Conservation (phyloP, 92 coral and sea anemone genomes). For the Palythoa heliodiscus region DNA sequence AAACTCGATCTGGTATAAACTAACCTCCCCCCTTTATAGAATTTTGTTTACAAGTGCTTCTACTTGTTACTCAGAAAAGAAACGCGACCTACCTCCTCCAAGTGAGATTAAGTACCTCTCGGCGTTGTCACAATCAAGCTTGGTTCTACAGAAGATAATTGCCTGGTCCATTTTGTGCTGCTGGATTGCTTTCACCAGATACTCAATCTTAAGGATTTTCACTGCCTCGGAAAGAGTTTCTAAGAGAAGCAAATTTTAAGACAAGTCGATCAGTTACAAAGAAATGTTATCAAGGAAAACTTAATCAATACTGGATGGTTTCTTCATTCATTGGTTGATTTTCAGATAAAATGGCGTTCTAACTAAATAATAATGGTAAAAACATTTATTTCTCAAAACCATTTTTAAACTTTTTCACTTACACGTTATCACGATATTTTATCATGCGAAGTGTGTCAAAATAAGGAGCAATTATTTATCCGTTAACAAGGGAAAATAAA, state of each 20-base stretch:
- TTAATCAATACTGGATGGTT: too few species aligned
- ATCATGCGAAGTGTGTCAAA: too few species aligned
- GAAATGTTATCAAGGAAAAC: background rate
- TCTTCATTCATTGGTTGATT: too few species aligned
- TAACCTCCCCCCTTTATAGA: too few species aligned
- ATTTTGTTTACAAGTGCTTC: too few species aligned
- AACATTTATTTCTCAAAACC: too few species aligned
- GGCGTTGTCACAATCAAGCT: conserved; percentile 89
- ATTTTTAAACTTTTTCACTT: too few species aligned
- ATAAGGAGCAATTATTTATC: background rate
- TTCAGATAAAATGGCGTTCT: too few species aligned
- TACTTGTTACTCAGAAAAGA: background rate
- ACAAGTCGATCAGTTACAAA: background rate
- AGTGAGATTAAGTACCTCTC: conserved; percentile 70
- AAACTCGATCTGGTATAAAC: too few species aligned
- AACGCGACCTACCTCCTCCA: conserved; percentile 78
- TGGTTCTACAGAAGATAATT: conserved; percentile 92
- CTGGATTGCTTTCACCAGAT: conserved; percentile 80
- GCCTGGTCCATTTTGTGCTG: conserved; percentile 95
- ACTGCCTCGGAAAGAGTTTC: conserved; percentile 94
- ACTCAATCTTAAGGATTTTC: conserved; percentile 85
- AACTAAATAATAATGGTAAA: too few species aligned
- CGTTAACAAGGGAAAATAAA: background rate
- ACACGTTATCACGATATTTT: too few species aligned
- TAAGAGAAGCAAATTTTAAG: conserved; percentile 10